Evolutionary conservation across 2,797 vertebrate genomes (phyloP).

Genomic region (Cacajao melanocephalus): DNA sequence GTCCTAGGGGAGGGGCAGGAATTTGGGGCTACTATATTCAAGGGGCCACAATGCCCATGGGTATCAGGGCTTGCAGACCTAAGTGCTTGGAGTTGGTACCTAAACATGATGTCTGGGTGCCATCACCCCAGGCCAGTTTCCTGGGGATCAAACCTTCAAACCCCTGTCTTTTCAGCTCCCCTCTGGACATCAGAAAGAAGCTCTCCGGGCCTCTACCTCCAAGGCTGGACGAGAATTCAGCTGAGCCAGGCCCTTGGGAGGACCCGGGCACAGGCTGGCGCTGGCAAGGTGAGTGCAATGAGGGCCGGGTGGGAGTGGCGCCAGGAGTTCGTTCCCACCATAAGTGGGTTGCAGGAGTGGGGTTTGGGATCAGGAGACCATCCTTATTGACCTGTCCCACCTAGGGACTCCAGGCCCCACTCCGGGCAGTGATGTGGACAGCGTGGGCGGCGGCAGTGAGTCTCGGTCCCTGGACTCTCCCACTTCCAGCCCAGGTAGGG

Average conservation of each 20-base stretch:
- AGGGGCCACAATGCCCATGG: background rate
- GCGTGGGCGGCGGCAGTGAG: constrained; percentile 89
- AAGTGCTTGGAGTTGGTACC: background rate
- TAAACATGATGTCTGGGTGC: background rate
- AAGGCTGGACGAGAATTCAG: constrained; percentile 30
- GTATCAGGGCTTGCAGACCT: background rate
- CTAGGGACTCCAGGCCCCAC: constrained; percentile 19
- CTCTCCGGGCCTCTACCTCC: background rate
- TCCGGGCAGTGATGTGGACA: constrained; percentile 84
- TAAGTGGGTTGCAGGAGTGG: too few relatives aligned
- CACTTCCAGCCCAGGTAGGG: constrained; percentile 91
- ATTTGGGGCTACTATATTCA: background rate
- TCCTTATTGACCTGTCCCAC: background rate
- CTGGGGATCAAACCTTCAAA: background rate
- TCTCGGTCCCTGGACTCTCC: constrained; percentile 86
- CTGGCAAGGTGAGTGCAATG: constrained; percentile 58
- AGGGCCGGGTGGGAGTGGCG: fast-evolving
- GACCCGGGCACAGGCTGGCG: constrained; percentile 37
- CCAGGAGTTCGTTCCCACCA: too few relatives aligned
- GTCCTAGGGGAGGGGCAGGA: background rate
- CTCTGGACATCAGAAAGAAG: constrained; percentile 77
- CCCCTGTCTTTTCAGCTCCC: constrained; percentile 71
- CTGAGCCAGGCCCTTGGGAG: constrained; percentile 63
- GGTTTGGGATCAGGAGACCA: too few relatives aligned
- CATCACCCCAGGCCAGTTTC: background rate